phyloP scores from a whole-genome alignment of 92 coral and sea anemone genomes.

The Plumapathes pennacea region DNA sequence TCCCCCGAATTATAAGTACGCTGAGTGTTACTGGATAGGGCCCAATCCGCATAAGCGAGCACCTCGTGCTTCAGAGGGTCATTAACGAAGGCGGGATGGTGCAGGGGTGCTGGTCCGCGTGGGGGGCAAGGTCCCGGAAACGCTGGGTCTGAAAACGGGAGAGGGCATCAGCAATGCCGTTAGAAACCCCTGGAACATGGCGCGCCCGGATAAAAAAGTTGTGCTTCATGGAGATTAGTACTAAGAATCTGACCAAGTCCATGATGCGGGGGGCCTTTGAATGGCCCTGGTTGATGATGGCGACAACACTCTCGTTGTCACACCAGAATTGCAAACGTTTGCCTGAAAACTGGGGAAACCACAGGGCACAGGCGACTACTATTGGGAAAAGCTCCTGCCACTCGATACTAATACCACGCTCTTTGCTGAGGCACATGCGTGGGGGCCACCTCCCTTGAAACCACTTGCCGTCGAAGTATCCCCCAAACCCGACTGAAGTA shows the following conservation, averaged over 20 bases:
- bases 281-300: conserved; percentile 4
- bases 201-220: no score
- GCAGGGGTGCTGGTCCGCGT: neutral
- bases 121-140: conserved; percentile 6
- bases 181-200: conserved; percentile 6
- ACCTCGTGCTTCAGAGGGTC: conserved; percentile 7
- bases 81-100: conserved; percentile 19
- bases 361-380: conserved; percentile 2
- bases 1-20: conserved; percentile 1
- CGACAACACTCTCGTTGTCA: conserved; percentile 16
- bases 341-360: neutral
- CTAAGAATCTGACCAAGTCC: conserved; percentile 2
- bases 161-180: conserved; percentile 15
- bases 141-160: conserved; percentile 14
- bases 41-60: neutral
- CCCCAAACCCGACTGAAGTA: conserved; percentile 12
- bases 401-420: neutral
- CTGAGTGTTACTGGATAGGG: neutral
- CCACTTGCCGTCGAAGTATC: conserved; percentile 7
- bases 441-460: conserved; percentile 13
- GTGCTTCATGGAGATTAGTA: no score
- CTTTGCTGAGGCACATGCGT: neutral
- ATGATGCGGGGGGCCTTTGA: conserved; percentile 7
- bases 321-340: conserved; percentile 9
- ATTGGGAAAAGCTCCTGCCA: conserved; percentile 8